Evolutionary conservation across 2,888 invertebrate genomes (phyloP).

Genomic region (Cyrtodaria siliqua): DNA sequence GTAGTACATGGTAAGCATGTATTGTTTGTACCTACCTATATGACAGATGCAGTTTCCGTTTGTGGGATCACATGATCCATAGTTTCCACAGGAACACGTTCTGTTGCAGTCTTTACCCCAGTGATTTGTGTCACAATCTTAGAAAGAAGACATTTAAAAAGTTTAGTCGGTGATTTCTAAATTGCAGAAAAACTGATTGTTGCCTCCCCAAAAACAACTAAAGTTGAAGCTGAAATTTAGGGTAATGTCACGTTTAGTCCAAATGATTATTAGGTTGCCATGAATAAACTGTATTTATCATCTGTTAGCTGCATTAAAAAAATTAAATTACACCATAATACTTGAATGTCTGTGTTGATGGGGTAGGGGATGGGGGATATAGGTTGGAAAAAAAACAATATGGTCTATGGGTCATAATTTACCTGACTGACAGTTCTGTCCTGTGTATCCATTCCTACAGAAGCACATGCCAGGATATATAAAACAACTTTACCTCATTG

Average conservation of each 20-base stretch:
- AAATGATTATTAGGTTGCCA: too few relatives aligned
- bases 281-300: too few relatives aligned
- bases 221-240: too few relatives aligned
- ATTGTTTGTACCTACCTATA: constrained; percentile 50
- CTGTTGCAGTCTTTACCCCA: constrained; percentile 70
- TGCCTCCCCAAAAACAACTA: too few relatives aligned
- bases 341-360: too few relatives aligned
- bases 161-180: neutral
- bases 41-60: constrained; percentile 69
- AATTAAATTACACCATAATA: too few relatives aligned
- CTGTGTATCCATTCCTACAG: constrained; percentile 68
- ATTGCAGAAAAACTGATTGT: neutral
- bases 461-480: constrained; percentile 62
- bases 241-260: too few relatives aligned
- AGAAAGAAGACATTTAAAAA: constrained; percentile 1
- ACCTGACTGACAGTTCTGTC: constrained; percentile 67
- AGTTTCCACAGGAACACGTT: constrained; percentile 67
- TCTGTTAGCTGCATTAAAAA: too few relatives aligned
- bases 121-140: constrained; percentile 60
- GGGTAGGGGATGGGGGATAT: too few relatives aligned
- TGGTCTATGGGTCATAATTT: constrained; percentile 27
- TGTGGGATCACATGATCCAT: constrained; percentile 65
- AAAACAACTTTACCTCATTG: constrained; percentile 69
- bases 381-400: too few relatives aligned
- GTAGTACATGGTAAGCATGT: too few relatives aligned